Percentiles rank a stretch among this genome's conserved stretches.
Evolutionary conservation across 2,888 invertebrate species (phyloP).

Genomic region (Chymomyza amoena): DNA sequence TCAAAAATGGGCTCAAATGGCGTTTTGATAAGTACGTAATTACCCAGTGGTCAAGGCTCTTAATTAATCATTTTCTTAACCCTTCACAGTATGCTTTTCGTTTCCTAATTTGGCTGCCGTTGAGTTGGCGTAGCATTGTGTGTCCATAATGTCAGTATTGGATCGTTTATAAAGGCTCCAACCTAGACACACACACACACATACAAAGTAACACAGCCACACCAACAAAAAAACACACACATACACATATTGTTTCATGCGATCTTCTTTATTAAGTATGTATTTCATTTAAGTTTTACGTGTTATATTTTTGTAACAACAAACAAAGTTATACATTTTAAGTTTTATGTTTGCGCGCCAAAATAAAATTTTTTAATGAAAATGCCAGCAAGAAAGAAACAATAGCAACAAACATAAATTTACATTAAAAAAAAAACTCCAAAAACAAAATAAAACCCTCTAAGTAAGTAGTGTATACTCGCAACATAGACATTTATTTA

Average conservation of each 20-base stretch:
- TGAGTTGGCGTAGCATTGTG: conserved; percentile 57
- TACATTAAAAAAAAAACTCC: conserved; percentile 36
- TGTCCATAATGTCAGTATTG: background rate
- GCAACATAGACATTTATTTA: conserved; percentile 25
- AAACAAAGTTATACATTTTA: conserved; percentile 53
- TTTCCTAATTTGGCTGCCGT: conserved; percentile 72
- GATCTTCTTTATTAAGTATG: conserved; percentile 68
- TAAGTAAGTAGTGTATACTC: conserved; percentile 2
- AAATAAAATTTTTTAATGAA: conserved; percentile 44
- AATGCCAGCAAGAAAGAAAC: conserved; percentile 54
- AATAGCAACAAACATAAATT: conserved; percentile 49
- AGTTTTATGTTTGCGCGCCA: conserved; percentile 70
- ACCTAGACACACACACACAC: conserved; percentile 20
- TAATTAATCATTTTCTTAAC: background rate
- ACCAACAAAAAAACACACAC: conserved; percentile 34
- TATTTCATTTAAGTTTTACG: conserved; percentile 68
- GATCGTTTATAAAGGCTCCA: background rate
- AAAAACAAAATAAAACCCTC: conserved; percentile 33
- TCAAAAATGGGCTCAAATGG: conserved; percentile 43
- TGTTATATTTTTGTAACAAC: conserved; percentile 39
- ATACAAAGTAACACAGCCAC: conserved; percentile 4
- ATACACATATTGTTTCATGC: conserved; percentile 63
- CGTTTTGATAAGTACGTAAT: conserved; percentile 42
- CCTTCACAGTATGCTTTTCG: conserved; percentile 59
- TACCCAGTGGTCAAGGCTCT: background rate